Evolutionary conservation across 2,113 vertebrate genomes (phyloP), one percentile per base, ranked within the genome.

Genomic region (Notothenia rossii): DNA sequence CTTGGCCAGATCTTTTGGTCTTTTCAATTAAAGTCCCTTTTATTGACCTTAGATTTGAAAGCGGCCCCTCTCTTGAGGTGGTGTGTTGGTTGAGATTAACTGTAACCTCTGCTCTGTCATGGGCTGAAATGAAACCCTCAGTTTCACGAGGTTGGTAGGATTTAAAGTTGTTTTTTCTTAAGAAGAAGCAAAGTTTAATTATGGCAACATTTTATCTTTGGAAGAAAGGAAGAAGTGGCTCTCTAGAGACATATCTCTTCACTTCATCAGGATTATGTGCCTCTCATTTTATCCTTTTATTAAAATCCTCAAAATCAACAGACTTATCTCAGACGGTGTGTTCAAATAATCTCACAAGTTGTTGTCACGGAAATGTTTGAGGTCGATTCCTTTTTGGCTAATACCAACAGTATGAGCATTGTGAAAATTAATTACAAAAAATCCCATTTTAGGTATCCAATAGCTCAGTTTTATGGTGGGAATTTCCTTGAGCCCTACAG

Each of bases 11-110:
- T 86, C 65, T 70, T 86, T 87, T 51, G 49, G 69, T 77, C 73
- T 55, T 91, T 92, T 94, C 88, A 90, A 91, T 93, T 88, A 90
- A 68, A 75, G 54, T 60, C 67, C 36, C 62, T 88, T 74, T 69
- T 78, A 82, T 80, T 90, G 89, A 89, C 85, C 84, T 33, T 43
- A 50, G 81, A 71, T 89, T 80, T 89, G 72, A 85, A 87, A 86
- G 86, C 22, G 59, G 72, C 75, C 46, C 20, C 75, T 77, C 50
- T 76, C 64, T 55, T 1, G 63, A 17, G 5, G 76, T 5, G 18
- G 12, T 79, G 77, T 88, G 65, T 80, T 63, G 75, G 84, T 65
- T 4, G 40, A 77, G 87, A 88, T 86, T 77, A 81, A 14, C 50
- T 10, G 43, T 7, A 36, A 78, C 60, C 56, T 65, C 48, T n/a